Evolutionary conservation across 1,140 invertebrate species (phyloP), one percentile per base, ranked within the genome.

Genomic region (Heliconius himera): DNA sequence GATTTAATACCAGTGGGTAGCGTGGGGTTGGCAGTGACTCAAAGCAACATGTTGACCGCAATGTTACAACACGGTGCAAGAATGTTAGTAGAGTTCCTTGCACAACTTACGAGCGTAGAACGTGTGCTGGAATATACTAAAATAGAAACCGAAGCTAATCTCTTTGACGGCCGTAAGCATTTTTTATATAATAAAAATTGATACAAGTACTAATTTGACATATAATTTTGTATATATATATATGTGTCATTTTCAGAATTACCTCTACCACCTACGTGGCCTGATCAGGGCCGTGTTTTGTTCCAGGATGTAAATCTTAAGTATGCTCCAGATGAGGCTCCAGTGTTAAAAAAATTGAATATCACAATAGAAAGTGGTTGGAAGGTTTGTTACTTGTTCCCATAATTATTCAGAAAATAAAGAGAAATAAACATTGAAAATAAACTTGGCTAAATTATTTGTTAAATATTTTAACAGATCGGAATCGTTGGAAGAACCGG

Each of bases 1-100:
- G 83, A 85, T 41, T 29, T 86, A 8, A 91, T 94, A 18, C 82
- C 87, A 8, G 89, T 94, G 29, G 95, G 95, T 9, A 96, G 96
- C 81, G 97, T 98, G 33, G 97, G 97, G 8, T 85, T 98, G 74
- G 97, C 97, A 5, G 96, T 98, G 70, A 97, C 97, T 1, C 97
- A 98, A 89, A 96, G 96, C 38, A 96, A 98, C 88, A 96, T 96
- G 66, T 92, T 99, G 70, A 98, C 97, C 70, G 97, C 97, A 16
- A 97, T 98, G 96, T 95, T 98, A 80, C 98, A 98, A 90, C 97
- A 97, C 94, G 97, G 97, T 3, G 97, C 98, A 70, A 95, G 97
- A 29, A 97, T 98, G 94, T 96, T 96, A 51, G 96, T 97, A 0
- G 98, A 98, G 90, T 96, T 97, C 33, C 95, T 98, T 77, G 97